A percentile compares a stretch with the other conserved stretches of the same genome.
Conservation (phyloP, 2,888 invertebrate species). For the Autographa pulchrina region DNA sequence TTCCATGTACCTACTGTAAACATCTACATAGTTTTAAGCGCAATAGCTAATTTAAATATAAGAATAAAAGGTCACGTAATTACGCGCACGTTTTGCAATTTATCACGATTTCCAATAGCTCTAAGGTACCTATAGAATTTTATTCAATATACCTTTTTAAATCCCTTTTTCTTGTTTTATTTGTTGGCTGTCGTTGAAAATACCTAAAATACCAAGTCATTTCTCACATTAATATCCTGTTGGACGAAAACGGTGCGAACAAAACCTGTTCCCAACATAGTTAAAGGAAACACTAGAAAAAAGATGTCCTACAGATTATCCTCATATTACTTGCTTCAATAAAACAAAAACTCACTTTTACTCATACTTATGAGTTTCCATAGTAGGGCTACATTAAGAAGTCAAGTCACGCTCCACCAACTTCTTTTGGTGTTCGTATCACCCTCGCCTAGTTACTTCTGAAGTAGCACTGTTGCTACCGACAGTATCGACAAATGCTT, state of each 20-base stretch:
- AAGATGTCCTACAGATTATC: too few species aligned
- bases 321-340: too few species aligned
- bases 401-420: slow-evolving; percentile 79
- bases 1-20: background rate
- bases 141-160: background rate
- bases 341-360: background rate
- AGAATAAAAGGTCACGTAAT: slow-evolving; percentile 4
- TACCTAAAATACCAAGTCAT: too few species aligned
- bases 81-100: background rate
- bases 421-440: slow-evolving; percentile 81
- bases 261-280: too few species aligned
- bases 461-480: slow-evolving; percentile 66
- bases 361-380: background rate
- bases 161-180: background rate
- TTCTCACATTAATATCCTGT: too few species aligned
- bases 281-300: too few species aligned
- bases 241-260: too few species aligned
- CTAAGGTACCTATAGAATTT: background rate
- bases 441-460: slow-evolving; percentile 75
- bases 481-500: slow-evolving; percentile 54
- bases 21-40: background rate
- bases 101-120: background rate
- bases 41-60: background rate
- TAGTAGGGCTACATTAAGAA: slow-evolving; percentile 64
- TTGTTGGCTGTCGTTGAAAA: background rate